These are phyloP conservation scores for Teleogryllus oceanicus DNA, from an alignment of 2,888 invertebrate genomes.

Conservation along the genomic window DNA sequence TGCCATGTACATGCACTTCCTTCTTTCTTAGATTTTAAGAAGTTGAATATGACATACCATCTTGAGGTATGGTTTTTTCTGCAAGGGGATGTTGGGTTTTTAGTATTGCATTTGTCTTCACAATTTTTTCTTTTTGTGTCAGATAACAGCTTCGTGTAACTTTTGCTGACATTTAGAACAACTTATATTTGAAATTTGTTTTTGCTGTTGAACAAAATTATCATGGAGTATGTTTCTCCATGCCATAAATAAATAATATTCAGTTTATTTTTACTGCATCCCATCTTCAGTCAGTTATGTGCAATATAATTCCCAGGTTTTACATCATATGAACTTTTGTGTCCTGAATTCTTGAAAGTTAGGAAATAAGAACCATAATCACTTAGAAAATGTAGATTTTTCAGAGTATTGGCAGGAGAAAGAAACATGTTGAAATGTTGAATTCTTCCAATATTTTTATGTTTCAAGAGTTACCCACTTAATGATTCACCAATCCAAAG, in stretches of 20 bases:
- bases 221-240: neutral
- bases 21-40: conserved; percentile 3
- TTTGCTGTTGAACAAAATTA: no score
- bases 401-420: neutral
- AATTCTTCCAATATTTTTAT: neutral
- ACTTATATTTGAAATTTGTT: neutral
- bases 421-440: neutral
- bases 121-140: neutral
- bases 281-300: neutral
- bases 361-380: no score
- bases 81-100: neutral
- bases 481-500: conserved; percentile 8
- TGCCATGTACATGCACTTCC: conserved; percentile 18
- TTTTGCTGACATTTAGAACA: neutral
- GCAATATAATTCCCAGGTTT: neutral
- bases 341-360: no score
- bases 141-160: neutral
- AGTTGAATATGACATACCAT: neutral
- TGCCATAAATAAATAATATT: neutral
- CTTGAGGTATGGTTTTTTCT: neutral
- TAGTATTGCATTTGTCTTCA: neutral
- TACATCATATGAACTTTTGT: no score
- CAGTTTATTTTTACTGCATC: neutral
- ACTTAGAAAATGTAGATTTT: neutral
- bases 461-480: conserved; percentile 1